These are phyloP conservation scores for Phytoseiulus persimilis DNA, from an alignment of 2,888 invertebrate genomes.

Conservation along the genomic window DNA sequence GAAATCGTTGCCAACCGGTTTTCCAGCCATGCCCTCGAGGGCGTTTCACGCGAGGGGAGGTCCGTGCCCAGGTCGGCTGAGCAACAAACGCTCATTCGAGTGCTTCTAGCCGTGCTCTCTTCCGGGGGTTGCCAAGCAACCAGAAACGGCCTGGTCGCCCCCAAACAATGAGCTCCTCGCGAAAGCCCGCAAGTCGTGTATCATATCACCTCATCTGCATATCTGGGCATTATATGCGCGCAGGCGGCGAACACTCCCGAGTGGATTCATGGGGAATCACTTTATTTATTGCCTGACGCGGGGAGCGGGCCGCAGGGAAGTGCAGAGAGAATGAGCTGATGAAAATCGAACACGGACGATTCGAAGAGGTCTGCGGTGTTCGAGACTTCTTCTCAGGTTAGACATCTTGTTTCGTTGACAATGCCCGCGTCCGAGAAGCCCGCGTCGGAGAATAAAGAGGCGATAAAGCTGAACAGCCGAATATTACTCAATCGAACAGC, in stretches of 20 bases:
- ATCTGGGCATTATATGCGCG: not conserved
- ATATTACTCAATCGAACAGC: no score
- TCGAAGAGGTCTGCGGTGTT: no score
- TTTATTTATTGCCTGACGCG: not conserved
- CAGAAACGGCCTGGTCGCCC: not conserved
- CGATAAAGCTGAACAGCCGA: not conserved
- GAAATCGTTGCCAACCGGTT: no score
- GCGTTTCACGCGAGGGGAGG: no score
- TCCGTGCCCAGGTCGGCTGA: no score
- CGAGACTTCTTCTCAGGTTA: no score
- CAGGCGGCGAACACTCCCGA: not conserved
- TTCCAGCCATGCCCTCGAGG: no score
- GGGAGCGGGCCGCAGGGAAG: not conserved
- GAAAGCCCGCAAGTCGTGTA: not conserved
- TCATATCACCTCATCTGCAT: not conserved
- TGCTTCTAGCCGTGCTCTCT: not conserved
- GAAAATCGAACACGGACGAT: no score
- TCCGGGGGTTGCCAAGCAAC: not conserved
- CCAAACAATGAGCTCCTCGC: not conserved
- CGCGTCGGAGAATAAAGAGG: no score
- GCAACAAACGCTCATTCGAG: not conserved
- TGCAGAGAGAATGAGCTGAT: no score
- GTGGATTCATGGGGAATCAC: not conserved
- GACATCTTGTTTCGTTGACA: no score
- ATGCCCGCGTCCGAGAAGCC: no score